phyloP scores from a whole-genome alignment of 2,797 vertebrate species.

The Cephalopachus bancanus region DNA sequence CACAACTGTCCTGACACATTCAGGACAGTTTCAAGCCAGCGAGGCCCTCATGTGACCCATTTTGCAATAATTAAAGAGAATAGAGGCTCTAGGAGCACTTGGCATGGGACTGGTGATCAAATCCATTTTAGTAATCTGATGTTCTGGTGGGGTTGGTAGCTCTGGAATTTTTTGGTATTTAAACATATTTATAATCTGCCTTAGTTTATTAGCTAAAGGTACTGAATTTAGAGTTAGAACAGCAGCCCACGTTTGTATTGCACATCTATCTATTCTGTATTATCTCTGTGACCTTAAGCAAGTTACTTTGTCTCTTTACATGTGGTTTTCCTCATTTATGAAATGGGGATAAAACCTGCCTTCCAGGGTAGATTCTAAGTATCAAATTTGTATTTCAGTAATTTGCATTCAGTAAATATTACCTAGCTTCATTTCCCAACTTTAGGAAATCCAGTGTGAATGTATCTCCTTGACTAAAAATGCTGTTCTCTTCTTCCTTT shows the following conservation, averaged over 20 bases:
- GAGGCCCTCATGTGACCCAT: background rate
- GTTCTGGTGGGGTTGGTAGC: background rate
- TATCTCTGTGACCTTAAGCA: background rate
- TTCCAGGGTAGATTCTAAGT: background rate
- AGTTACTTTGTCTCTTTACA: background rate
- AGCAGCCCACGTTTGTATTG: background rate
- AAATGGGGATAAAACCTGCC: background rate
- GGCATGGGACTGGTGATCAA: background rate
- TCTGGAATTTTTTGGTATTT: background rate
- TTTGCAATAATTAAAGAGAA: background rate
- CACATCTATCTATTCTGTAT: background rate
- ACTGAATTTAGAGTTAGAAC: background rate
- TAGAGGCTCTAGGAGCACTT: background rate
- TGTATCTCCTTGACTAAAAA: background rate
- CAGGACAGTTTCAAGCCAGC: background rate
- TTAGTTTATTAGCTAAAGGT: conserved; percentile 8
- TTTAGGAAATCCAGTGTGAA: background rate
- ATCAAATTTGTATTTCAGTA: background rate
- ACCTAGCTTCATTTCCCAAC: background rate
- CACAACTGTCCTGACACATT: background rate
- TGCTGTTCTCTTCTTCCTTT: background rate
- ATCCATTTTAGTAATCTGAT: background rate
- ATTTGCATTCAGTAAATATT: background rate
- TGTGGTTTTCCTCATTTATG: background rate
- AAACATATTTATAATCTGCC: background rate